phyloP scores from a whole-genome alignment of 2,113 vertebrate genomes.

The Macquaria australasica region DNA sequence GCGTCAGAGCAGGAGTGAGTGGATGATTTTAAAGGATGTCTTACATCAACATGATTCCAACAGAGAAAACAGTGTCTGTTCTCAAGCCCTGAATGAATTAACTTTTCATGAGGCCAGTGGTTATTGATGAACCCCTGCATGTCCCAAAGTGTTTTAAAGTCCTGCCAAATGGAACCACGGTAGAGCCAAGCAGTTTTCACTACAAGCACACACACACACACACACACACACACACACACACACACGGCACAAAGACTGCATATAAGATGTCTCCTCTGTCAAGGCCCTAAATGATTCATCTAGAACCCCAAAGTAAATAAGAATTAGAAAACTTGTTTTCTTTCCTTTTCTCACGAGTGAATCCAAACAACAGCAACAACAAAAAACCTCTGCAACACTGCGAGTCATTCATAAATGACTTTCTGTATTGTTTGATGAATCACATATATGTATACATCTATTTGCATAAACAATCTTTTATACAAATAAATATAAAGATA shows the following conservation, averaged over 20 bases:
- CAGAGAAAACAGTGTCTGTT: conserved; percentile 47
- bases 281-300: conserved; percentile 53
- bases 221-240: neutral
- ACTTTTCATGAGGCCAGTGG: conserved; percentile 62
- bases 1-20: conserved; percentile 3
- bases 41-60: conserved; percentile 50
- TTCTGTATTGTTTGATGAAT: conserved; percentile 35
- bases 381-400: conserved; percentile 26
- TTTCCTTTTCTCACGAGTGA: conserved; percentile 4
- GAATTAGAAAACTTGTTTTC: conserved; percentile 3
- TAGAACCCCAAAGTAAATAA: conserved; percentile 34
- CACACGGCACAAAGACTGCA: conserved; percentile 1
- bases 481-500: neutral
- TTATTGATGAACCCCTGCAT: conserved; percentile 61
- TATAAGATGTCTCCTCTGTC: conserved; percentile 22
- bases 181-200: conserved; percentile 37
- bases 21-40: conserved; percentile 51
- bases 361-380: conserved; percentile 30
- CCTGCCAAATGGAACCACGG: conserved; percentile 47
- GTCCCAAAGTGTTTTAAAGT: conserved; percentile 50
- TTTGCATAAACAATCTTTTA: conserved; percentile 30
- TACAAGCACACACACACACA: conserved; percentile 9
- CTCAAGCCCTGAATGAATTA: conserved; percentile 56
- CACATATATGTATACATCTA: conserved; percentile 12
- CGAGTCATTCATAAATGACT: conserved; percentile 38